phyloP scores from a whole-genome alignment of 2,888 invertebrate genomes.

The Scrobipalpa costella region DNA sequence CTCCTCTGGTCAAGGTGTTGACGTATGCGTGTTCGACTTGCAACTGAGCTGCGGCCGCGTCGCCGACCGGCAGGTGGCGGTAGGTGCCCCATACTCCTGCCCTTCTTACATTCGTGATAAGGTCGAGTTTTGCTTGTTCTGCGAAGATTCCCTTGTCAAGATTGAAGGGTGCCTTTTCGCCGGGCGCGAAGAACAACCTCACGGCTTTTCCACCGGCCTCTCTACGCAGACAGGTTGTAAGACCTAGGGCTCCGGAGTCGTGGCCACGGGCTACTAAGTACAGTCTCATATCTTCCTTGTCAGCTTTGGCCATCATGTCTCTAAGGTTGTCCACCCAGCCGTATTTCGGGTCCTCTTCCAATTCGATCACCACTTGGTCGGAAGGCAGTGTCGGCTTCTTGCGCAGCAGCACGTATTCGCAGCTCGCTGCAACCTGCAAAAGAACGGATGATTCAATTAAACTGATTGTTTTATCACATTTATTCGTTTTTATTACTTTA shows the following conservation, averaged over 20 bases:
- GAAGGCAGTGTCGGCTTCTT: conserved; percentile 64
- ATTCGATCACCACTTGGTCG: conserved; percentile 79
- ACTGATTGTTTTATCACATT: not conserved
- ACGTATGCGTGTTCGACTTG: conserved; percentile 96
- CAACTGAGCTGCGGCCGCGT: conserved; percentile 57
- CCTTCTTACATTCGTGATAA: conserved; percentile 92
- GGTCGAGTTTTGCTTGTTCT: conserved; percentile 86
- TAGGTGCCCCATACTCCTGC: conserved; percentile 93
- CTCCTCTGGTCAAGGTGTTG: conserved; percentile 95
- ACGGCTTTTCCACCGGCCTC: conserved; percentile 92
- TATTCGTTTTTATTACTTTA: not conserved
- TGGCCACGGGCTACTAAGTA: conserved; percentile 78
- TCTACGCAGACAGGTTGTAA: conserved; percentile 93
- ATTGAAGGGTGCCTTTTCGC: conserved; percentile 82
- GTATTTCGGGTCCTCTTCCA: conserved; percentile 85
- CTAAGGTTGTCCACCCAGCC: conserved; percentile 92
- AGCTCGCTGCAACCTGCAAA: conserved; percentile 80
- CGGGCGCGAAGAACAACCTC: conserved; percentile 87
- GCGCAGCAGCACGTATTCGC: conserved; percentile 85
- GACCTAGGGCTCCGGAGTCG: conserved; percentile 87
- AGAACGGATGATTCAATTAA: not conserved
- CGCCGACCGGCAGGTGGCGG: conserved; percentile 88
- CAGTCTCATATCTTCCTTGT: conserved; percentile 60
- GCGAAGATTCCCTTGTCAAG: conserved; percentile 65
- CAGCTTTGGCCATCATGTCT: conserved; percentile 84